Percentiles rank a stretch among this genome's conserved stretches.
Evolutionary conservation across 2,113 vertebrate species (phyloP).

Genomic region (Cathartes aura): DNA sequence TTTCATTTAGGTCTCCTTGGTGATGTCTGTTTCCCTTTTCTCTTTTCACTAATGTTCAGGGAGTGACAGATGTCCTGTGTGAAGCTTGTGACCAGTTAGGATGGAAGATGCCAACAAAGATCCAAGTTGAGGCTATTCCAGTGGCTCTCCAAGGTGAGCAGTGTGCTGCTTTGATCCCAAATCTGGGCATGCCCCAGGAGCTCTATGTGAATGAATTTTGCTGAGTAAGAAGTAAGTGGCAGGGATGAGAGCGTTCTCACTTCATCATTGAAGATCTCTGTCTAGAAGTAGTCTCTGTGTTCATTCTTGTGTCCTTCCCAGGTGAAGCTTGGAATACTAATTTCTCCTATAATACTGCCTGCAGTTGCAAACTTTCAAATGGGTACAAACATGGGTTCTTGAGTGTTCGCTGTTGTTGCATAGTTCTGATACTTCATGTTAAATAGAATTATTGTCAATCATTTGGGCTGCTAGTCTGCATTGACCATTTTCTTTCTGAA

Average conservation of each 20-base stretch:
- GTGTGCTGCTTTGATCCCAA: neutral
- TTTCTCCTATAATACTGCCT: neutral
- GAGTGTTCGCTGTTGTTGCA: neutral
- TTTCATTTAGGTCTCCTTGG: neutral
- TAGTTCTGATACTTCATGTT: neutral
- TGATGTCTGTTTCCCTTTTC: neutral
- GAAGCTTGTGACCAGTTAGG: slow-evolving; percentile 95
- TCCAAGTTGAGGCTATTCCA: slow-evolving; percentile 93
- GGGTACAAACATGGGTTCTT: neutral
- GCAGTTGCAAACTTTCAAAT: neutral
- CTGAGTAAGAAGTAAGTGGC: neutral
- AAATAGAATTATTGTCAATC: neutral
- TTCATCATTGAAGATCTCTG: neutral
- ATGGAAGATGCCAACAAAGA: slow-evolving; percentile 95
- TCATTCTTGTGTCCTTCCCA: neutral
- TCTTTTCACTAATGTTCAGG: slow-evolving; percentile 72
- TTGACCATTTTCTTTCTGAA: neutral
- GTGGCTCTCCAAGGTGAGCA: slow-evolving; percentile 89
- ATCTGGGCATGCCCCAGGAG: neutral
- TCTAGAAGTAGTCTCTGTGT: neutral
- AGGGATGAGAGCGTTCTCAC: neutral
- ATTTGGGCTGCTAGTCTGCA: neutral
- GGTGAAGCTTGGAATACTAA: neutral
- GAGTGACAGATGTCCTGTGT: slow-evolving; percentile 95
- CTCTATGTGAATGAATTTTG: neutral